phyloP scores from a whole-genome alignment of 2,888 invertebrate species.

The Phyllotreta striolata region DNA sequence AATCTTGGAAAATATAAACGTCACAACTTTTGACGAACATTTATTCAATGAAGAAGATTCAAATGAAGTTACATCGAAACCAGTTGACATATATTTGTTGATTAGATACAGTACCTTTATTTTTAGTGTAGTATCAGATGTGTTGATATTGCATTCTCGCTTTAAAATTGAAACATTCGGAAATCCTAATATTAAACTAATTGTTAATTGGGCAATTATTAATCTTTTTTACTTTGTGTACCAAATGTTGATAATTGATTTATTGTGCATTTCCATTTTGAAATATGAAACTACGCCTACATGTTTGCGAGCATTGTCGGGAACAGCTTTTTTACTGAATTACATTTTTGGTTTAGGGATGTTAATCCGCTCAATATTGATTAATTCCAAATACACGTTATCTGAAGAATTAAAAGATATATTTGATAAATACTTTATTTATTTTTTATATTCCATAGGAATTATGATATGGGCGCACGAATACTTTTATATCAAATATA shows the following conservation, averaged over 20 bases:
- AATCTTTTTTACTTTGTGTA: conserved; percentile 22
- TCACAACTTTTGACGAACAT: conserved; percentile 10
- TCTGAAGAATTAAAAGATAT: conserved; percentile 3
- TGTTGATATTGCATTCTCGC: conserved; percentile 6
- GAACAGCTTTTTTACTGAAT: conserved; percentile 20
- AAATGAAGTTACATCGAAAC: not conserved
- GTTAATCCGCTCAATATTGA: conserved; percentile 6
- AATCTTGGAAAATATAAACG: not conserved
- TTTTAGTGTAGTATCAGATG: conserved; percentile 2
- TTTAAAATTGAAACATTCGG: conserved; percentile 12
- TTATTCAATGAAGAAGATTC: not conserved
- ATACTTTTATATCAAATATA: conserved; percentile 15
- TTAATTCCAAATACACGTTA: conserved; percentile 10
- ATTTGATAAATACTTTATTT: conserved; percentile 11
- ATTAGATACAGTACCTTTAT: conserved; percentile 13
- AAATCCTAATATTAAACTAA: conserved; percentile 1
- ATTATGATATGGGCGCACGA: conserved; percentile 13
- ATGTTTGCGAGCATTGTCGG: conserved; percentile 7
- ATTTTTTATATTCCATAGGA: conserved; percentile 14
- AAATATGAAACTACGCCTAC: not conserved
- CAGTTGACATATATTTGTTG: not conserved
- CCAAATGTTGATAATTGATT: conserved; percentile 18
- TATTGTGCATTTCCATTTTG: conserved; percentile 11
- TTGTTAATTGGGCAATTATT: conserved; percentile 16
- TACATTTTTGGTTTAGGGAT: conserved; percentile 15